Conservation (phyloP, 2,888 invertebrate genomes). For the Pyrrhosoma nymphula region DNA sequence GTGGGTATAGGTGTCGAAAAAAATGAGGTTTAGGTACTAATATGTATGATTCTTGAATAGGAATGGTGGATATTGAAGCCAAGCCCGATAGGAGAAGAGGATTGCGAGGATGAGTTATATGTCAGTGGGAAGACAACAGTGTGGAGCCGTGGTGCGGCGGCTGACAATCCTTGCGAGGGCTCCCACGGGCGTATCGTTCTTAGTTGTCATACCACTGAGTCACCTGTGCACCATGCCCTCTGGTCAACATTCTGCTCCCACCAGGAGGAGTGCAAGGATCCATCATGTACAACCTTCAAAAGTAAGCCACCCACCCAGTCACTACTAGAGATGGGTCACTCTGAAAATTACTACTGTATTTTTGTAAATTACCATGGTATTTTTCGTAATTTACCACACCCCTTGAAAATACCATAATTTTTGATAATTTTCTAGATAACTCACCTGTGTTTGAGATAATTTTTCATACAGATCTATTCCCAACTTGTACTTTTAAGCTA, state of each 20-base stretch:
- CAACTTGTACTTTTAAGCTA: too few species aligned
- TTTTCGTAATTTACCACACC: too few species aligned
- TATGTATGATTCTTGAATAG: conserved; percentile 68
- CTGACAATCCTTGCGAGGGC: conserved; percentile 72
- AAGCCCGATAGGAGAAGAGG: conserved; percentile 57
- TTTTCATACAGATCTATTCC: too few species aligned
- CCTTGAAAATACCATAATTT: too few species aligned
- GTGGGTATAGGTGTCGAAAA: too few species aligned
- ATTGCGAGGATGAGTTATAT: conserved; percentile 91
- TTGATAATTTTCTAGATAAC: too few species aligned
- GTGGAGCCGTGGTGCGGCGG: conserved; percentile 81
- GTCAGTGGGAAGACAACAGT: conserved; percentile 91
- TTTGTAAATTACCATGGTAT: too few species aligned
- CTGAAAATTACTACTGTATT: too few species aligned
- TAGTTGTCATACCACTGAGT: conserved; percentile 89
- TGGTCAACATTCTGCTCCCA: conserved; percentile 83
- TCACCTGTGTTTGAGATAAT: too few species aligned
- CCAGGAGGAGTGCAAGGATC: conserved; percentile 69
- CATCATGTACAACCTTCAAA: conserved; percentile 62
- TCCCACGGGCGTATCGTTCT: conserved; percentile 76
- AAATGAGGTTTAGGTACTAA: too few species aligned
- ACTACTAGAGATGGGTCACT: too few species aligned
- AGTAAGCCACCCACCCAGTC: neutral
- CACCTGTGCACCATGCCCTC: conserved; percentile 89
- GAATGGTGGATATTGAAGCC: conserved; percentile 81